A percentile compares a stretch with the other conserved stretches of the same genome.
These are phyloP conservation scores for Platyura marginata DNA, from an alignment of 1,140 invertebrate genomes.

Conservation along the genomic window DNA sequence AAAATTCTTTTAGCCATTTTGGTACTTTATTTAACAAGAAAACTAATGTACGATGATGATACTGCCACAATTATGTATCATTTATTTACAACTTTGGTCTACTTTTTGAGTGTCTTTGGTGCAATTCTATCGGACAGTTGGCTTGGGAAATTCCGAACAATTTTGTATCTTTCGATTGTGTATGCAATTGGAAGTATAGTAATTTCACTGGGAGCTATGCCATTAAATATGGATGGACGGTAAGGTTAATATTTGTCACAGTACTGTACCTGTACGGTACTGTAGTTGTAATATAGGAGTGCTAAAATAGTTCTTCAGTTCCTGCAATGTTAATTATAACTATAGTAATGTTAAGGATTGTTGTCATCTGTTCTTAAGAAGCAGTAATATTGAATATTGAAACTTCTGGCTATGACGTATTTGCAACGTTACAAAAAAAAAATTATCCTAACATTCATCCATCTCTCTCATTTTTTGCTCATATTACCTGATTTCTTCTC, in stretches of 20 bases:
- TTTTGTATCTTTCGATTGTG: constrained; percentile 71
- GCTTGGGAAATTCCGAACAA: constrained; percentile 68
- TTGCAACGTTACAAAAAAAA: too few relatives aligned
- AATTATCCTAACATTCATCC: too few relatives aligned
- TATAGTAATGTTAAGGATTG: too few relatives aligned
- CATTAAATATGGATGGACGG: constrained; percentile 14
- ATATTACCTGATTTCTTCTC: constrained; percentile 16
- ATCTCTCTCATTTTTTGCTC: neutral
- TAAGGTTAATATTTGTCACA: too few relatives aligned
- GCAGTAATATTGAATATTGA: too few relatives aligned
- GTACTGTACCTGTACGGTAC: constrained; percentile 7
- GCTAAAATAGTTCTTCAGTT: too few relatives aligned
- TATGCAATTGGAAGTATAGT: constrained; percentile 72
- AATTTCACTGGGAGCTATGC: constrained; percentile 49
- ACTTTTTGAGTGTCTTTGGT: constrained; percentile 64
- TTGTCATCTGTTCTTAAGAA: too few relatives aligned
- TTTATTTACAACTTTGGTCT: constrained; percentile 59
- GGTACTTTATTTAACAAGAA: constrained; percentile 52
- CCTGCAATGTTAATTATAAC: constrained; percentile 9
- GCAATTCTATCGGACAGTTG: constrained; percentile 71
- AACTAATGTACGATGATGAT: constrained; percentile 41
- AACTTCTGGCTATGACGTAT: too few relatives aligned
- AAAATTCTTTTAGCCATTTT: constrained; percentile 44
- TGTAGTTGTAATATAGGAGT: too few relatives aligned
- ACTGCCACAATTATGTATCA: constrained; percentile 60